Evolutionary conservation across 1,140 invertebrate species (phyloP).

Genomic region (Zaprionus davidi): DNA sequence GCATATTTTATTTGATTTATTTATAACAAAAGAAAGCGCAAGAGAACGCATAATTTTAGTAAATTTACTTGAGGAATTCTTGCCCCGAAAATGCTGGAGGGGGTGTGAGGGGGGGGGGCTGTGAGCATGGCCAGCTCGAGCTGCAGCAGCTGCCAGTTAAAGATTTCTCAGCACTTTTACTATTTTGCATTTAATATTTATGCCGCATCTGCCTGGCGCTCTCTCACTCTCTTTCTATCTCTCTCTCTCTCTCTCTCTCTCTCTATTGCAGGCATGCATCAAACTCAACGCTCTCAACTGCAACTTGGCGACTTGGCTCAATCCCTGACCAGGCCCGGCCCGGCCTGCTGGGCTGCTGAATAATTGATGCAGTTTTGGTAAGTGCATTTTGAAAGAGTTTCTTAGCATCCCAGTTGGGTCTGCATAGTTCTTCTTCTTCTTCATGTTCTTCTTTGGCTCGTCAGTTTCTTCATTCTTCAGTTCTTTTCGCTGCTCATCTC

Average conservation of each 20-base stretch:
- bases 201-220: constrained; percentile 38
- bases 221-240: background rate
- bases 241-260: constrained; percentile 1
- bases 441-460: background rate
- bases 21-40: constrained; percentile 48
- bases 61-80: constrained; percentile 53
- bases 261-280: constrained; percentile 69
- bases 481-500: background rate
- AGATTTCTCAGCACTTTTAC: constrained; percentile 64
- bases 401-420: background rate
- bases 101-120: background rate
- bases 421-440: background rate
- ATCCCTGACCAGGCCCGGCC: constrained; percentile 66
- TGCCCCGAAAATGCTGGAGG: constrained; percentile 6
- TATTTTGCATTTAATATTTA: constrained; percentile 82
- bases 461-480: constrained; percentile 22
- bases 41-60: constrained; percentile 62
- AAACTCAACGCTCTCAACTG: constrained; percentile 62
- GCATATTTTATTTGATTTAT: constrained; percentile 82
- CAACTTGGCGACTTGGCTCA: constrained; percentile 75
- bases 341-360: constrained; percentile 69
- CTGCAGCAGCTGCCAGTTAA: constrained; percentile 49
- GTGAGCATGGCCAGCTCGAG: background rate
- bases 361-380: constrained; percentile 82
- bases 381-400: constrained; percentile 74